Evolutionary conservation across 1,140 invertebrate species (phyloP).

Genomic region (Nephila pilipes): DNA sequence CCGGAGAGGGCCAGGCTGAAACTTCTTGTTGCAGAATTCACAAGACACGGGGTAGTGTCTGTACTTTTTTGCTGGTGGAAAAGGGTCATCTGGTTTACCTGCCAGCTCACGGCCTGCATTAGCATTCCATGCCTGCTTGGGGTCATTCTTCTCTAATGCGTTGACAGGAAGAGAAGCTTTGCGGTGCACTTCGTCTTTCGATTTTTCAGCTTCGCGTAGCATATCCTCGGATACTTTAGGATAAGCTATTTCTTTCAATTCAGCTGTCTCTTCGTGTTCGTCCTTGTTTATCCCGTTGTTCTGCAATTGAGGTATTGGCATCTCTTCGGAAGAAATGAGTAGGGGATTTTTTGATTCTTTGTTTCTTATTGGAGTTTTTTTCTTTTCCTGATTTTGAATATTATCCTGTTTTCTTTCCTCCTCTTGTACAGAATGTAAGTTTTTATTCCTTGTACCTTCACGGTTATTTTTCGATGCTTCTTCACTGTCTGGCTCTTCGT

Average conservation of each 20-base stretch:
- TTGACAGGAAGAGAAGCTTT: background rate
- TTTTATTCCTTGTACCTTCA: background rate
- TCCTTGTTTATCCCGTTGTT: background rate
- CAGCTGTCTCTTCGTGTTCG: background rate
- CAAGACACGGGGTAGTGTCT: conserved; percentile 60
- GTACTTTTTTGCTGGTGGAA: conserved; percentile 11
- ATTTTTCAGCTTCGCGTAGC: background rate
- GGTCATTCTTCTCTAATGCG: background rate
- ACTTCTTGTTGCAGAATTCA: conserved; percentile 56
- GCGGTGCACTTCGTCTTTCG: background rate
- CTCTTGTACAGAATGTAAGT: background rate
- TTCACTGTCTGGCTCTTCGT: too few relatives aligned
- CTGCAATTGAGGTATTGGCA: background rate
- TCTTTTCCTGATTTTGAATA: background rate
- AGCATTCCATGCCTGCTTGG: conserved; percentile 57
- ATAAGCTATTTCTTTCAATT: background rate
- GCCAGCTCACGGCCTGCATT: background rate
- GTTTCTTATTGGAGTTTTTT: background rate
- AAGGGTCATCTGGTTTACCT: background rate
- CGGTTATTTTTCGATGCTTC: background rate
- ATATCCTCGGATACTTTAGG: background rate
- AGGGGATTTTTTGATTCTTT: background rate
- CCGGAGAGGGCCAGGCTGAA: conserved; percentile 15
- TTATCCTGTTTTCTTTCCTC: background rate
- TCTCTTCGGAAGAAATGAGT: background rate